phyloP scores from a whole-genome alignment of 2,113 vertebrate genomes.

The Chunga burmeisteri region DNA sequence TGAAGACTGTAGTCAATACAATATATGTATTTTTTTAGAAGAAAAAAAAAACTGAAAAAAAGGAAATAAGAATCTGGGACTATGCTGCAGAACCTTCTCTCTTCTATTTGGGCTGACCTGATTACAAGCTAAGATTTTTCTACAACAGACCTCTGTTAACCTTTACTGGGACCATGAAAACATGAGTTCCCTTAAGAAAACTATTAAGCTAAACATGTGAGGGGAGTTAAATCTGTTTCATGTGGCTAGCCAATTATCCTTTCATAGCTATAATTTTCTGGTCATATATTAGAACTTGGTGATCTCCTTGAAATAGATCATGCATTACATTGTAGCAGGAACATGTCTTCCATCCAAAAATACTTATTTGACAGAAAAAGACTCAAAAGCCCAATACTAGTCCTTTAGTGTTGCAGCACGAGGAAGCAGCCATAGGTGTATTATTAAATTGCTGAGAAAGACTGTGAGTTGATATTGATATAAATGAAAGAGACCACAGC shows the following conservation, averaged over 20 bases:
- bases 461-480: neutral
- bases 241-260: neutral
- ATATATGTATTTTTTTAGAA: neutral
- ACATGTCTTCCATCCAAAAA: neutral
- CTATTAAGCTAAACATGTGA: neutral
- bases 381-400: neutral
- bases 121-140: neutral
- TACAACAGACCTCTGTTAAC: neutral
- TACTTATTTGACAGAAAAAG: neutral
- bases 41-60: neutral
- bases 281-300: neutral
- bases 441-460: neutral
- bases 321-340: neutral
- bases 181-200: slow-evolving; percentile 11
- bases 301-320: neutral
- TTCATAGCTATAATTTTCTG: neutral
- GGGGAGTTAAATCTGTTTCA: neutral
- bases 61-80: neutral
- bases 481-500: neutral
- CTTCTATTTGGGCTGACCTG: neutral
- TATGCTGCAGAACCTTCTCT: neutral
- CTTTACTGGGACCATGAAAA: neutral
- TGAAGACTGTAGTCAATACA: neutral
- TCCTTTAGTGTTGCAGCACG: neutral
- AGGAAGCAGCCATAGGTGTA: neutral